phyloP scores from a whole-genome alignment of 2,113 vertebrate species.

The Chaetorhynchus papuensis region DNA sequence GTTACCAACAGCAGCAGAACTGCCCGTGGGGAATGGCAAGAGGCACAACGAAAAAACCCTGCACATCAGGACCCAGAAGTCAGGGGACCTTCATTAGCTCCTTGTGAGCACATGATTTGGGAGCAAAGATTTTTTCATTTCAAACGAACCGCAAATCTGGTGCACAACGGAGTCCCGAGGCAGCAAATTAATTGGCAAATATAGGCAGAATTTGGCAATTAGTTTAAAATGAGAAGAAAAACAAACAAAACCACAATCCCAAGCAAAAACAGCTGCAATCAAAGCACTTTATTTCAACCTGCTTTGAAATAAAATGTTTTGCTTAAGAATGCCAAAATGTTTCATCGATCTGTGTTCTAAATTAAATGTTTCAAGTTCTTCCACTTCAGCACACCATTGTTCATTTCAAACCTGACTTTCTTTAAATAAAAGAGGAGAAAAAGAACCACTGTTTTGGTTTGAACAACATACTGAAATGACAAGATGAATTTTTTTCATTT shows the following conservation, averaged over 20 bases:
- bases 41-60: not conserved
- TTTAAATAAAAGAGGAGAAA: not conserved
- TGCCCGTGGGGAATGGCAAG: rapidly evolving
- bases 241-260: not conserved
- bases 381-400: not conserved
- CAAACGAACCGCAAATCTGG: not conserved
- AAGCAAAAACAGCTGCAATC: not conserved
- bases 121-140: not conserved
- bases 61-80: not conserved
- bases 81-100: not conserved
- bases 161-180: not conserved
- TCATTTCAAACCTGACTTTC: not conserved
- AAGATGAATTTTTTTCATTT: conserved; percentile 31
- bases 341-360: conserved; percentile 1
- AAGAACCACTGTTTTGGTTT: not conserved
- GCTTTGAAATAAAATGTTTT: conserved; percentile 14
- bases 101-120: not conserved
- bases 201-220: not conserved
- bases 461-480: not conserved
- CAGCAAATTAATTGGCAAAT: not conserved
- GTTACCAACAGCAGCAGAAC: not conserved
- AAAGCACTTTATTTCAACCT: not conserved
- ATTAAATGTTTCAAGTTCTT: conserved; percentile 37
- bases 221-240: not conserved
- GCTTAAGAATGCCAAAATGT: conserved; percentile 18